Evolutionary conservation across 2,888 invertebrate genomes (phyloP).

Genomic region (Mamestra brassicae): DNA sequence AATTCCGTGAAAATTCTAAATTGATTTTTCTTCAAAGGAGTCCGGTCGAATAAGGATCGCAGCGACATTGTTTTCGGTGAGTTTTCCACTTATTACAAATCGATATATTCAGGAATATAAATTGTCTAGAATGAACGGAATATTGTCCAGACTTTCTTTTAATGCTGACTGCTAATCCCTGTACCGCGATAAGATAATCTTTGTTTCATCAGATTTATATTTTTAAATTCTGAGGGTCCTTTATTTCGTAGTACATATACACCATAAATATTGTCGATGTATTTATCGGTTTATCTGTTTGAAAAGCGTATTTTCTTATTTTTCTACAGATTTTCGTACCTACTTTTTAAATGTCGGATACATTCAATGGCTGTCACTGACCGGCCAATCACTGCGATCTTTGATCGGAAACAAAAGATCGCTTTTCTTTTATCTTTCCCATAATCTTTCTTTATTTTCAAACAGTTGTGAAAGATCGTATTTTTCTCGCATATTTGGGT

Average conservation of each 20-base stretch:
- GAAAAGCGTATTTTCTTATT: not conserved
- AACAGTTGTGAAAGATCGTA: conserved; percentile 2
- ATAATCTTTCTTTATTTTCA: conserved; percentile 20
- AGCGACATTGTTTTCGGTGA: conserved; percentile 67
- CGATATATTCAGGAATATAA: conserved; percentile 71
- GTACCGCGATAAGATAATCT: not conserved
- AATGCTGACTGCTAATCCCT: not conserved
- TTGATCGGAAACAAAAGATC: conserved; percentile 37
- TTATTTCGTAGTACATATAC: not conserved
- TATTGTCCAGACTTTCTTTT: conserved; percentile 38
- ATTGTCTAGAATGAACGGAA: conserved; percentile 57
- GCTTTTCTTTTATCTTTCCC: not conserved
- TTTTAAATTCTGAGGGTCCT: not conserved
- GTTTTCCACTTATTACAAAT: conserved; percentile 69
- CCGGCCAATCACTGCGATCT: conserved; percentile 6
- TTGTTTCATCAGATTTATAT: not conserved
- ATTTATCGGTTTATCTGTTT: not conserved
- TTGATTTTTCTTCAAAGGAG: not conserved
- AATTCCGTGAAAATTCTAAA: conserved; percentile 15
- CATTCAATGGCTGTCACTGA: conserved; percentile 10
- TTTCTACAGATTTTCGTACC: not conserved
- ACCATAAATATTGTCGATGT: not conserved
- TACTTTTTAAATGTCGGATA: conserved; percentile 7
- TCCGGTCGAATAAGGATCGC: conserved; percentile 18
- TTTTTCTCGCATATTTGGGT: conserved; percentile 42